These are phyloP conservation scores for Axinella damicornis DNA, from an alignment of 37 sponge, comb jelly and placozoan species.

Conservation along the genomic window DNA sequence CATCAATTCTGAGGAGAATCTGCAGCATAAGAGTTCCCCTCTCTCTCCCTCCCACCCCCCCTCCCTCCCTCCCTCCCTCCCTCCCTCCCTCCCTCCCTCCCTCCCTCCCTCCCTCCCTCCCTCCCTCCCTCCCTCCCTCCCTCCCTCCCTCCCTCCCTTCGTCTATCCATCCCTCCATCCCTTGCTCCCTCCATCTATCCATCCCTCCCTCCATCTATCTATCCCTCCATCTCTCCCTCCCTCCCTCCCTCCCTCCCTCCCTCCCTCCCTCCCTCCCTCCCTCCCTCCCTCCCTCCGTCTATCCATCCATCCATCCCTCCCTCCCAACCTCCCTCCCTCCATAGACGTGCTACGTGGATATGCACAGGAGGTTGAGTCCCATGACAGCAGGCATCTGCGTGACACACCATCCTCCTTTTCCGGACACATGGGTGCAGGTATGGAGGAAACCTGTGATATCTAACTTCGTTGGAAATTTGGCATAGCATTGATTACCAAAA, in stretches of 20 bases:
- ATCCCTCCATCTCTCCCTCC: conserved; percentile 6
- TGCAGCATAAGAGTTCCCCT: no score
- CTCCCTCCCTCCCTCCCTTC: neutral
- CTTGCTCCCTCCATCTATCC: neutral
- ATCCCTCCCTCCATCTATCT: neutral
- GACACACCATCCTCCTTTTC: conserved; percentile 88
- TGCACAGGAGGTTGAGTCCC: conserved; percentile 81
- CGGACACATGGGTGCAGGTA: conserved; percentile 86
- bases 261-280: conserved; percentile 12
- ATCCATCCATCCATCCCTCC: neutral
- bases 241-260: conserved; percentile 20
- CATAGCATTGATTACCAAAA: no score
- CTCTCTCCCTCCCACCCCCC: conserved; percentile 8
- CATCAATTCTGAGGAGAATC: no score
- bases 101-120: conserved; percentile 5
- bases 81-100: neutral
- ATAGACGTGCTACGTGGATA: conserved; percentile 81
- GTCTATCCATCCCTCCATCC: no score
- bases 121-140: conserved; percentile 4
- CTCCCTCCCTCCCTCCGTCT: neutral
- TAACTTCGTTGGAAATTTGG: no score
- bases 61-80: conserved; percentile 21
- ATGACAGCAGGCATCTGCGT: conserved; percentile 43
- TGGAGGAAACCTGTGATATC: neutral
- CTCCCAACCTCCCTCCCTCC: neutral